Evolutionary conservation across 1,140 invertebrate species (phyloP).

Genomic region (Penaeus japonicus): DNA sequence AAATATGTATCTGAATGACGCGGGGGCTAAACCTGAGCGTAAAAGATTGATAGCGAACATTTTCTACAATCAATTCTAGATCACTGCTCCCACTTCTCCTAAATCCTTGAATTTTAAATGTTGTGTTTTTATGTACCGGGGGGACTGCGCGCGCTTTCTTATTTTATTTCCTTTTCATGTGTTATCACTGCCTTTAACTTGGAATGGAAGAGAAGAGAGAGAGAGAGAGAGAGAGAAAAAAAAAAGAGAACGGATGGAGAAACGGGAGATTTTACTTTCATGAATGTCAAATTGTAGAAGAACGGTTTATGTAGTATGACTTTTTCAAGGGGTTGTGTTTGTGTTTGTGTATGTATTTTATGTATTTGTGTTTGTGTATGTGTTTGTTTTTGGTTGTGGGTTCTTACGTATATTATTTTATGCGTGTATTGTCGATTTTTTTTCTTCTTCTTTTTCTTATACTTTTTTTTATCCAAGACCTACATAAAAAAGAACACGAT

Average conservation of each 20-base stretch:
- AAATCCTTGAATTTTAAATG: slow-evolving; percentile 19
- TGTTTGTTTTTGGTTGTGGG: neutral
- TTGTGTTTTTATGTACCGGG: slow-evolving; percentile 23
- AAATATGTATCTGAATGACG: slow-evolving; percentile 37
- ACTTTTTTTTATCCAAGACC: too few species aligned
- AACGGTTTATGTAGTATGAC: too few species aligned
- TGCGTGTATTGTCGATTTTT: neutral
- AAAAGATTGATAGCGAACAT: slow-evolving; percentile 37
- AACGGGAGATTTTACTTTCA: neutral
- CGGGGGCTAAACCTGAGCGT: slow-evolving; percentile 31
- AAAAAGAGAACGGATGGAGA: neutral
- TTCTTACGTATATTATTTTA: neutral
- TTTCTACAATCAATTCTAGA: slow-evolving; percentile 45
- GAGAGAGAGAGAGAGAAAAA: slow-evolving; percentile 14
- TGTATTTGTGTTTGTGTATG: slow-evolving; percentile 17
- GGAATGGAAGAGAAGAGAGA: too few species aligned
- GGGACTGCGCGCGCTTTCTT: neutral
- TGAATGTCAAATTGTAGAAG: neutral
- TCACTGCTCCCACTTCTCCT: slow-evolving; percentile 19
- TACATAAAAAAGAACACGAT: too few species aligned
- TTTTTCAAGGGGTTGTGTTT: neutral
- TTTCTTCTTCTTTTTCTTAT: neutral
- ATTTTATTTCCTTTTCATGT: neutral
- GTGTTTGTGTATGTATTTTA: slow-evolving; percentile 7
- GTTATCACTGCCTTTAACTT: too few species aligned